Evolutionary conservation across 2,113 vertebrate species (phyloP), one percentile per base, ranked within the genome.

Genomic region (Ceyx melanurus): DNA sequence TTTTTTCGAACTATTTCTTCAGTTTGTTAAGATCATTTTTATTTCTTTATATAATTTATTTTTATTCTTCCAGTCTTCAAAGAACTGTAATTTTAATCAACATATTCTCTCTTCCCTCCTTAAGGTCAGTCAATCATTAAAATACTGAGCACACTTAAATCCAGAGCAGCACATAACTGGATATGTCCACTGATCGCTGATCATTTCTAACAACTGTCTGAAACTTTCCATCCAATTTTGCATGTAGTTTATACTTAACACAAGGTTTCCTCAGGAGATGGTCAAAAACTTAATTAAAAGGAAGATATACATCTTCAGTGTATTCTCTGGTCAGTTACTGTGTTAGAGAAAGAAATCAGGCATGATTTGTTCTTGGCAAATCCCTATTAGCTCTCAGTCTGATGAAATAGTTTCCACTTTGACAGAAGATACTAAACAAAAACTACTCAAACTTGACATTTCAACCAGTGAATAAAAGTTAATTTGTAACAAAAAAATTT

Each of bases 361-460:
- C 35, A 64, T 56, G 25, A 79, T 68, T 90, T 92, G 37, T 42
- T 91, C 46, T 79, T 94, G 94, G 82, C 54, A 84, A 70, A 58
- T 62, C 54, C 56, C 9, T 91, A 6, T 62, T 89, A 80, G 58
- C 13, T 92, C 66, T 68, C 28, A 76, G 28, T 62, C 67, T 92
- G 85, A 62, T 70, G 71, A 91, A 94, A 96, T 79, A 94, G 13
- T 89, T 95, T 96, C 95, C 87, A 87, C 25, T 94, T 92, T 64
- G 60, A 83, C 64, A 67, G 76, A 93, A 77, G 64, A 81, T 43
- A 64, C 67, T 76, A 57, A 93, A 91, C 87, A 94, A 95, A 92
- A 91, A 54, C 62, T 79, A 73, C 75, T 89, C 89, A 93, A 93
- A 89, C 45, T 91, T 95, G 91, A 94, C 87, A 91, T 95, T 96